Conservation (phyloP, 2,113 vertebrate genomes). For the Nothocercus julius region DNA sequence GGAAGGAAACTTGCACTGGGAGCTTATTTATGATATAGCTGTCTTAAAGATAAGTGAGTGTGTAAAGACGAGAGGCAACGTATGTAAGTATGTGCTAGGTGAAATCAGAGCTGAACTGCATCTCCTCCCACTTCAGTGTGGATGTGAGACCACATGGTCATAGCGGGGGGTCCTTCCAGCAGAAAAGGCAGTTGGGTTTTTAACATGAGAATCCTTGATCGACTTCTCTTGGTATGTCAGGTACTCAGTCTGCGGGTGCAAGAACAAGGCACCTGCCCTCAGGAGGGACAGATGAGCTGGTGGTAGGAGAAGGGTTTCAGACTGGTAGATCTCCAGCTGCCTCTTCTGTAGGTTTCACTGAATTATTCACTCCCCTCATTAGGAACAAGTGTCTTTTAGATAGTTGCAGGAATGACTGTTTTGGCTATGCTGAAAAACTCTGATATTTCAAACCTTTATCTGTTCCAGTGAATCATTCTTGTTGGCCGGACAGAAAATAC, state of each 20-base stretch:
- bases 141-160: background rate
- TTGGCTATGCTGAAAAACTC: background rate
- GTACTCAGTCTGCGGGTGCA: accelerated
- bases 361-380: background rate
- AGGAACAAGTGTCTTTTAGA: background rate
- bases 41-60: background rate
- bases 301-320: background rate
- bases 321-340: background rate
- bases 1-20: background rate
- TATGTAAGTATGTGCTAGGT: background rate
- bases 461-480: background rate
- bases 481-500: background rate
- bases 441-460: background rate
- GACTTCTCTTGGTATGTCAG: background rate
- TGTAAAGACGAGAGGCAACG: background rate
- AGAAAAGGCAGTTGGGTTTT: background rate
- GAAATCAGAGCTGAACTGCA: background rate
- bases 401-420: background rate
- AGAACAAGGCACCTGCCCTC: background rate
- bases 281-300: background rate
- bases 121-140: background rate
- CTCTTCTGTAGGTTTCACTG: background rate
- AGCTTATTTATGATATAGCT: slow-evolving; percentile 8
- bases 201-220: background rate
- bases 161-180: background rate